A percentile compares a stretch with the other conserved stretches of the same genome.
Evolutionary conservation across 53 echinoderm and acorn worm genomes (phyloP).

Genomic region (Patiria pectinifera): DNA sequence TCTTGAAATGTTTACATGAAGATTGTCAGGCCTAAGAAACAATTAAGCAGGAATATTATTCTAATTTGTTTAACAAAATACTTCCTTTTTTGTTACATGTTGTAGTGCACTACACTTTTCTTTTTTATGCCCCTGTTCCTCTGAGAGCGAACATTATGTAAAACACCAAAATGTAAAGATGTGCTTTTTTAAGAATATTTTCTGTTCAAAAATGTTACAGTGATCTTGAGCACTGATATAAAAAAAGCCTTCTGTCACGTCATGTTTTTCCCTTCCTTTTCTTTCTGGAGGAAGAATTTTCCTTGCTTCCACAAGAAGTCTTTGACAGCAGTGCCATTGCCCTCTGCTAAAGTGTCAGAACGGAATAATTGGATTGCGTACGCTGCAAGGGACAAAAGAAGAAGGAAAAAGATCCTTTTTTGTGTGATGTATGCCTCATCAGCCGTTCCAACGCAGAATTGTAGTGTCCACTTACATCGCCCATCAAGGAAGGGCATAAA

Average conservation of each 20-base stretch:
- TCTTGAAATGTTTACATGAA: no score
- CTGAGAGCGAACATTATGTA: no score
- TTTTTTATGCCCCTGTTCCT: no score
- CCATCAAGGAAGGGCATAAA: not conserved
- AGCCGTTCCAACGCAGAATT: not conserved
- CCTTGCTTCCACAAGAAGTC: not conserved
- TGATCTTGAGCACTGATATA: no score
- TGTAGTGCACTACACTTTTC: no score
- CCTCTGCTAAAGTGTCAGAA: conserved; percentile 13
- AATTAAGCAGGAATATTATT: no score
- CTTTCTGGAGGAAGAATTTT: not conserved
- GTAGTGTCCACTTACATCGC: not conserved
- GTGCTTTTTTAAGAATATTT: no score
- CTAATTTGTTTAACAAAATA: no score
- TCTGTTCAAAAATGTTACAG: no score
- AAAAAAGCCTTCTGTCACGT: not conserved
- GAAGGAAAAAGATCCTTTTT: not conserved
- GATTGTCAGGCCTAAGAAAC: no score
- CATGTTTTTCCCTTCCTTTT: not conserved
- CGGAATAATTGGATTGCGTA: conserved; percentile 24
- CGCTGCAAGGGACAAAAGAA: conserved; percentile 10
- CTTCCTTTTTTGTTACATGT: no score
- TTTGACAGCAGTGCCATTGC: conserved; percentile 5
- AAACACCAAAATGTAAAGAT: no score
- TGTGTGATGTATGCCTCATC: not conserved